Base-by-base conservation (phyloP, 2,113 vertebrate species). In the Mus spicilegus region DNA sequence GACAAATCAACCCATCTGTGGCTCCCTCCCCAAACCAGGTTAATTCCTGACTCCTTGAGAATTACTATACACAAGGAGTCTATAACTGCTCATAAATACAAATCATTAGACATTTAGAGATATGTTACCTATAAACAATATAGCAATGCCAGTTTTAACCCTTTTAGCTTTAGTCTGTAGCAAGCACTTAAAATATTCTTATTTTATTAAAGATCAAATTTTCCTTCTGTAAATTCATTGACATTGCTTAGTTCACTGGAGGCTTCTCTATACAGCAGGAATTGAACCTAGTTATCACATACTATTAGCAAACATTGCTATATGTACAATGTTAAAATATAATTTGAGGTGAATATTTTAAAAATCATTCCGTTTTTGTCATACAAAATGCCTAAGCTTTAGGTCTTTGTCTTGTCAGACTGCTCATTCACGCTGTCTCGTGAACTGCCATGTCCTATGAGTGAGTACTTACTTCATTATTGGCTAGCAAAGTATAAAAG, bases 381-480 rank as follows among this genome's bases (percentile, higher is more conserved):
- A 89, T 61, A n/a, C 20, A 78, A 95, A 93, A 96, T 75, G 58
- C 46, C 19, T 58, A 93, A 26, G 49, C 33, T 78, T 95, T 10
- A 49, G 14, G n/a, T 17, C 11, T 46, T 56, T 73, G 16, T 77
- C 58, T 80, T 84, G 36, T 73, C 4, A 67, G 5, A 12, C 42
- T 58, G 10, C 3, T 33, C 49, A 91, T 30, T n/a, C 3, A 91
- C 67, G 20, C 63, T 54, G 76, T 88, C 33, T 70, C n/a, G 65
- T 67, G 51, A 78, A 19, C 12, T 78, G 36, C 75, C 56, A 42
- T 93, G 3, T n/a, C 16, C 33, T 46, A 67, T 63, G 7, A 93
- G 91, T 77, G 5, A 96, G 46, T 67, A 11, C 1, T 39, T 92
- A 33, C 56, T 67, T 80, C 72, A 77, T 77, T 92, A 0, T 19